Conservation (phyloP, 2,113 vertebrate species). For the Ranitomeya imitator region DNA sequence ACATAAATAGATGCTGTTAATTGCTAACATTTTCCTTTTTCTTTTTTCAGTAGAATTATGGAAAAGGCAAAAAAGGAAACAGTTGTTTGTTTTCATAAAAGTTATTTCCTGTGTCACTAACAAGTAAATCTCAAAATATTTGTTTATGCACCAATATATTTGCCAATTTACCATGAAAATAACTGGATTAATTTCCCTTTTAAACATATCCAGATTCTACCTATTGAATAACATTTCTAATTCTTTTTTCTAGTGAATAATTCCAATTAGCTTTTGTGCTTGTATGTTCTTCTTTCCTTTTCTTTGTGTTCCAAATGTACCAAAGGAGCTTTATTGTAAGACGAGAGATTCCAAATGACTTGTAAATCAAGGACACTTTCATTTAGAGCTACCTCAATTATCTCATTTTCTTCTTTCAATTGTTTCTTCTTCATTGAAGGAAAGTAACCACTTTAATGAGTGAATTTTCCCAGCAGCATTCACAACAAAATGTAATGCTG, state of each 20-base stretch:
- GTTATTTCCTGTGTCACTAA: neutral
- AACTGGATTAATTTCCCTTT: neutral
- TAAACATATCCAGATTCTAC: conserved; percentile 29
- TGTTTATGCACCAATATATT: conserved; percentile 33
- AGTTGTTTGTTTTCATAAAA: neutral
- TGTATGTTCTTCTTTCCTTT: conserved; percentile 21
- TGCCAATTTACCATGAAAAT: conserved; percentile 5
- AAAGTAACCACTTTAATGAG: conserved; percentile 59
- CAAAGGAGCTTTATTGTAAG: conserved; percentile 42
- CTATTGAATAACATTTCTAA: conserved; percentile 35
- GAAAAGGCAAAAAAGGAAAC: neutral
- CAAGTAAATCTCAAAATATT: conserved; percentile 12
- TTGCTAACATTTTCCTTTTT: no score
- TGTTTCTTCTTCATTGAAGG: conserved; percentile 56
- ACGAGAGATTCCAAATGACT: conserved; percentile 54
- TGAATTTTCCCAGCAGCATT: conserved; percentile 57
- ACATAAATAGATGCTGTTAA: neutral
- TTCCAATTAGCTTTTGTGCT: conserved; percentile 24
- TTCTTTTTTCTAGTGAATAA: conserved; percentile 5
- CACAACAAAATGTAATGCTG: conserved; percentile 55
- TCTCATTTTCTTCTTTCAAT: conserved; percentile 57
- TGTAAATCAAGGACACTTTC: conserved; percentile 33
- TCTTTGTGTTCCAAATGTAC: conserved; percentile 32
- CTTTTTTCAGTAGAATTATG: neutral
- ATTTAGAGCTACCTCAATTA: conserved; percentile 42